Base-by-base conservation (phyloP, 2,113 vertebrate species). In the Cercocebus atys region DNA sequence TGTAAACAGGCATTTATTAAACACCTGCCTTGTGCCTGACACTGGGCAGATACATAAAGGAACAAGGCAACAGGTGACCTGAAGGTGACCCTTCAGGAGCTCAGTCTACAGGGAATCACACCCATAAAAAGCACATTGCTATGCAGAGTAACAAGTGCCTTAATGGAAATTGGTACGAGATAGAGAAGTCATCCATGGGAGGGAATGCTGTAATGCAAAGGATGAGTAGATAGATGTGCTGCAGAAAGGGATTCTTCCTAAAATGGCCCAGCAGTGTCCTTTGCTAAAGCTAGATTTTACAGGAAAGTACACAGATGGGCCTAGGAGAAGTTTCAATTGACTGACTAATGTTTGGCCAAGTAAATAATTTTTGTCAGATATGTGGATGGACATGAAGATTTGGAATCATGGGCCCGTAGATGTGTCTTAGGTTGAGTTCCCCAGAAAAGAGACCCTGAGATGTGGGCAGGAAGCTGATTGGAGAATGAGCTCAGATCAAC, bases 31-130 rank as follows among this genome's bases (percentile, higher is more conserved):
- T 10, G 35, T 2, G 3, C 73, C 16, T 20, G 59, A 73, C 8
- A 0, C 38, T 78, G 20, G n/a, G n/a, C n/a, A 55, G 50, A 38
- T 57, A 88, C 38, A 38, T 22, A 35, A 38, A 47, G 66, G 32
- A 30, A 45, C 17, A 38, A 0, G 4, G 84, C 32, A 14, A 5
- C 38, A 11, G 4, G 6, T n/a, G 47, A 30, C 27, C 1, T 45
- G 45, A 45, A 45, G 45, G 45, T 45, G 45, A 45, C 45, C 45
- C 55, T 4, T 10, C 9, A 45, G 27, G 20, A 7, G 9, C 47
- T 66, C 55, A 8, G 27, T 70, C 30, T 55, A 16, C 47, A 57
- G 20, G 9, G 61, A 70, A 75, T 57, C 12, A 20, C 22, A 30
- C 30, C 22, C 30, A 3, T 43, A 17, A 68, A 47, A 76, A 75